Percentiles rank a stretch among this genome's conserved stretches.
These are phyloP conservation scores for Megaleporinus macrocephalus DNA, from an alignment of 2,113 vertebrate species.

Conservation along the genomic window DNA sequence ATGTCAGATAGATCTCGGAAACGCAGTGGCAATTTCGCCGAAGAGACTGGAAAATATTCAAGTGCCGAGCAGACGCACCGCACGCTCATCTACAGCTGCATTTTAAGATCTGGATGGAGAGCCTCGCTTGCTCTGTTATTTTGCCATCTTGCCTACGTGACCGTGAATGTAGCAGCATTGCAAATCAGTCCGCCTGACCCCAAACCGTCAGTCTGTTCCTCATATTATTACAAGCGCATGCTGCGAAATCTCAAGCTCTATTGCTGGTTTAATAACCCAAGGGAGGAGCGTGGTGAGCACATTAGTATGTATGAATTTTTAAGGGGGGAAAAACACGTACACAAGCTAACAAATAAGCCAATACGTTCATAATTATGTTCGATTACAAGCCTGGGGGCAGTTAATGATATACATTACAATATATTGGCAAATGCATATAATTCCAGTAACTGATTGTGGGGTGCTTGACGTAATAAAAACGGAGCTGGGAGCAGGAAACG, in stretches of 20 bases:
- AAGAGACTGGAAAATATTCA: constrained; percentile 34
- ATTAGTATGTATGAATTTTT: constrained; percentile 12
- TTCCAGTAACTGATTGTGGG: background rate
- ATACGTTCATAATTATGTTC: constrained; percentile 27
- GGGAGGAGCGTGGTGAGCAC: background rate
- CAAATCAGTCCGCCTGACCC: constrained; percentile 16
- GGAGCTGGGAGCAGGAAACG: background rate
- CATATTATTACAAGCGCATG: constrained; percentile 6
- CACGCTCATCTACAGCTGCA: background rate
- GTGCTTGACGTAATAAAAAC: background rate
- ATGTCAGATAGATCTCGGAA: constrained; percentile 6
- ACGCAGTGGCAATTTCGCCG: constrained; percentile 33
- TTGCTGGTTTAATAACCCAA: constrained; percentile 30
- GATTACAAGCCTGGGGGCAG: constrained; percentile 28
- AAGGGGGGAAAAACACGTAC: background rate
- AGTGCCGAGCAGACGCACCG: background rate
- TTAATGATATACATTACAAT: constrained; percentile 4
- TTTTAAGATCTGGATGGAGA: background rate
- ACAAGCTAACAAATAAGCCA: constrained; percentile 21
- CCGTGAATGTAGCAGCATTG: constrained; percentile 3
- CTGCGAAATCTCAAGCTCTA: constrained; percentile 1
- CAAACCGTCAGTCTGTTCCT: background rate
- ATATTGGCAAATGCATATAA: background rate
- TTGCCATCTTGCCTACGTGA: constrained; percentile 6
- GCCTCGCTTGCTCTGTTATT: background rate